Evolutionary conservation across 2,113 vertebrate species (phyloP).

Genomic region (cat (Felis catus)): F.catus_Fca126_mat1.0 CM031426.1:5504501-5505000

Average conservation of each 20-base stretch:
- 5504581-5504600: neutral
- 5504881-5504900: neutral
- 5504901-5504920: neutral
- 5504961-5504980: neutral
- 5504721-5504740: neutral
- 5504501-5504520: neutral
- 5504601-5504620: neutral
- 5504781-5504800: neutral
- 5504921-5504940: neutral
- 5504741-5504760: neutral
- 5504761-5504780: neutral
- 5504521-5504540: neutral
- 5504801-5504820: neutral
- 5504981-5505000: neutral
- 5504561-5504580: neutral
- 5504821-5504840: neutral
- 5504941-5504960: neutral
- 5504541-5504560: neutral
- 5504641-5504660: neutral
- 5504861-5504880: neutral
- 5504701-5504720: neutral
- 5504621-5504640: neutral
- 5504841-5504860: neutral
- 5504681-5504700: neutral
- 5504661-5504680: neutral